Evolutionary conservation across 1,140 invertebrate genomes (phyloP).

Genomic region (Cheumatopsyche charites): DNA sequence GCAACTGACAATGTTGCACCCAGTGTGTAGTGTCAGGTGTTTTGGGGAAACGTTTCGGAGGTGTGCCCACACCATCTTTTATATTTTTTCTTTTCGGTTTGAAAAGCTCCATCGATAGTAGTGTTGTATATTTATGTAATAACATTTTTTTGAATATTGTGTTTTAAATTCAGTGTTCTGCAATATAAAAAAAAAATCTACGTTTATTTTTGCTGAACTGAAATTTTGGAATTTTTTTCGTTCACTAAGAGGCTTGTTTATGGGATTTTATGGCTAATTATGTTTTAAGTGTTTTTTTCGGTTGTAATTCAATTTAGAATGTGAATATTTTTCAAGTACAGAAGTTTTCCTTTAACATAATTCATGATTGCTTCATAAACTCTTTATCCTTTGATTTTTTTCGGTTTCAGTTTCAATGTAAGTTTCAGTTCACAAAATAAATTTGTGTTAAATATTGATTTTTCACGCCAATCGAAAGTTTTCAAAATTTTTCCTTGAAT

Average conservation of each 20-base stretch:
- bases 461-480: too few relatives aligned
- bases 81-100: conserved; percentile 23
- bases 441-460: too few relatives aligned
- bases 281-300: too few relatives aligned
- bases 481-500: too few relatives aligned
- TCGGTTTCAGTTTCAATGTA: too few relatives aligned
- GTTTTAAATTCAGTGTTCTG: conserved; percentile 11
- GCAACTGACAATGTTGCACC: conserved; percentile 53
- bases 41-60: conserved; percentile 22
- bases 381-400: too few relatives aligned
- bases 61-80: conserved; percentile 31
- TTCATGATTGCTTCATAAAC: too few relatives aligned
- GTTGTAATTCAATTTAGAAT: too few relatives aligned
- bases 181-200: background rate
- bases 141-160: conserved; percentile 34
- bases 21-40: conserved; percentile 33
- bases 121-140: conserved; percentile 38
- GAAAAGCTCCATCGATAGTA: conserved; percentile 28
- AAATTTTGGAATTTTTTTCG: conserved; percentile 1
- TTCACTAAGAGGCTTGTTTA: background rate
- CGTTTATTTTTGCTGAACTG: background rate
- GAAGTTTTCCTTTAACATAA: too few relatives aligned
- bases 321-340: too few relatives aligned
- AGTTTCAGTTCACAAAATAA: too few relatives aligned
- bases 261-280: too few relatives aligned